Percentiles rank a stretch among this genome's conserved stretches.
Conservation (phyloP, 2,888 invertebrate genomes). For the Embidobia sp. region DNA sequence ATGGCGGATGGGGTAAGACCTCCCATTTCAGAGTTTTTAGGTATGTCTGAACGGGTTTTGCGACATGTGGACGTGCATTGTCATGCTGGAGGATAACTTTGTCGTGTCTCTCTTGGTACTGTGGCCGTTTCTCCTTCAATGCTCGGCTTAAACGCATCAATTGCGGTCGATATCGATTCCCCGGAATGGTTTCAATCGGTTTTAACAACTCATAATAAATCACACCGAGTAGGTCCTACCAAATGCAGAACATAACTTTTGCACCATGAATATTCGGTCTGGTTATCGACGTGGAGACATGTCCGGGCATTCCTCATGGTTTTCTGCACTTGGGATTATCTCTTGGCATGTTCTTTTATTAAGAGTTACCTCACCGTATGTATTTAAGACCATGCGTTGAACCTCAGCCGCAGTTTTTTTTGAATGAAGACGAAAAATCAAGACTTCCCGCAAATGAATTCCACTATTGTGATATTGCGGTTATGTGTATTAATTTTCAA, state of each 20-base stretch:
- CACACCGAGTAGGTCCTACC: neutral
- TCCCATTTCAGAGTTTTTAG: neutral
- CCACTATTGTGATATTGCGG: too few relatives aligned
- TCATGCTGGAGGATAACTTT: neutral
- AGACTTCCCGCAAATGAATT: too few relatives aligned
- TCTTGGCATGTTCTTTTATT: too few relatives aligned
- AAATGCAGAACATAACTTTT: neutral
- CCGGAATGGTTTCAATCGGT: neutral
- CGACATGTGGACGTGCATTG: neutral
- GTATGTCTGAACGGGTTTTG: neutral
- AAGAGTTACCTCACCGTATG: too few relatives aligned
- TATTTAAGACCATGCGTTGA: too few relatives aligned
- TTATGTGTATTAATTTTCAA: too few relatives aligned
- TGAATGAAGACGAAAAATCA: too few relatives aligned
- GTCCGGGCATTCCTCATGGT: neutral
- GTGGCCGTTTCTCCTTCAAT: neutral
- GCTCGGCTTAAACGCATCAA: neutral
- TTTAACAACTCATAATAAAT: neutral
- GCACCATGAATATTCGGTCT: neutral
- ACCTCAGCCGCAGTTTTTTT: too few relatives aligned
- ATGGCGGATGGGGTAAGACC: constrained; percentile 1
- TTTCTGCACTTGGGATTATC: neutral
- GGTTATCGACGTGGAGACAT: neutral
- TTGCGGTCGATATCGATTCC: neutral
- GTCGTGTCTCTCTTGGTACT: neutral